Evolutionary conservation across 2,797 vertebrate species (phyloP).

Genomic region (Hydrophis major): DNA sequence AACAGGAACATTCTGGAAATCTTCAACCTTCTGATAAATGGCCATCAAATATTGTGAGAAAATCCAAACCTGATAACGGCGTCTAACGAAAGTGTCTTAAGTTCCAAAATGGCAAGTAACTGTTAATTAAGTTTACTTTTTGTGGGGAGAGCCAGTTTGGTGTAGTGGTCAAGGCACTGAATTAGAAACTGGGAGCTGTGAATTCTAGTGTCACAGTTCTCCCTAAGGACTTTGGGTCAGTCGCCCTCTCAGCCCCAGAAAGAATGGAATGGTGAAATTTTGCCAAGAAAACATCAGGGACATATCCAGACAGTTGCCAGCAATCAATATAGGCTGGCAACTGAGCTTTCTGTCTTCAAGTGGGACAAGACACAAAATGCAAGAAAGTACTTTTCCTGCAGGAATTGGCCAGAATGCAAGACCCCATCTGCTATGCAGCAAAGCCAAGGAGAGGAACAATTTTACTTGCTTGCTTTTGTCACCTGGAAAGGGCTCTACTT

Average conservation of each 20-base stretch:
- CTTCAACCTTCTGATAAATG: neutral
- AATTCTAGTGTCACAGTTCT: too few relatives aligned
- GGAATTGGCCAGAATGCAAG: neutral
- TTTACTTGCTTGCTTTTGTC: neutral
- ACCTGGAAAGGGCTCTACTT: too few relatives aligned
- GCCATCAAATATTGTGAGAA: neutral
- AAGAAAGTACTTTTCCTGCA: too few relatives aligned
- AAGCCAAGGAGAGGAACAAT: neutral
- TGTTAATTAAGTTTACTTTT: neutral
- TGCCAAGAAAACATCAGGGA: too few relatives aligned
- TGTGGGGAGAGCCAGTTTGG: too few relatives aligned
- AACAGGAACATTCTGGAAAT: neutral
- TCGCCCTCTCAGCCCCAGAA: neutral
- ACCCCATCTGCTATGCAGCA: neutral
- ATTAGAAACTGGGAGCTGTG: too few relatives aligned
- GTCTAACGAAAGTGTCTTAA: neutral
- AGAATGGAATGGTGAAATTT: neutral
- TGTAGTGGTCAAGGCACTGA: too few relatives aligned
- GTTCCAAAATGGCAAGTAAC: neutral
- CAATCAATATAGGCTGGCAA: neutral
- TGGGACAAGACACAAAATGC: too few relatives aligned
- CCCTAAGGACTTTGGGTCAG: too few relatives aligned
- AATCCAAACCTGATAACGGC: neutral
- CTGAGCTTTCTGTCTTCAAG: too few relatives aligned
- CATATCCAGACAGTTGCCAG: neutral